Evolutionary conservation across 2,888 invertebrate genomes (phyloP).

Genomic region (Hermaeophaga mercurialis): DNA sequence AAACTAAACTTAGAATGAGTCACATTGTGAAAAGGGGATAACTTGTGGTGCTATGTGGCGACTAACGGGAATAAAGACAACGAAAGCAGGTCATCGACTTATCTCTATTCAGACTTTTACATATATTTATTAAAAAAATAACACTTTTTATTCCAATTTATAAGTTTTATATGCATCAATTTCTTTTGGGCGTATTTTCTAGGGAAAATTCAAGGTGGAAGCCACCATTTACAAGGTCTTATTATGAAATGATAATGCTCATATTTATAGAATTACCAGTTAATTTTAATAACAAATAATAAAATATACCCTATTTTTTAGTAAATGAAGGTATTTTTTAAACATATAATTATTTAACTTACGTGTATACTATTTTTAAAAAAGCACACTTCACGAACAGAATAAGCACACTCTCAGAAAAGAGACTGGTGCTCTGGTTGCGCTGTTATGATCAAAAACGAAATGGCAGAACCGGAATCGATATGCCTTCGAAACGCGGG

Average conservation of each 20-base stretch:
- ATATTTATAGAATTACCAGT: too few relatives aligned
- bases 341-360: constrained; percentile 44
- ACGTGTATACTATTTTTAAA: constrained; percentile 58
- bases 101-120: constrained; percentile 26
- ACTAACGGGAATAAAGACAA: constrained; percentile 44
- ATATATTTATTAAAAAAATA: constrained; percentile 1
- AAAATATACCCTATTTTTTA: background rate
- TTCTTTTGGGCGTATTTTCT: constrained; percentile 11
- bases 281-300: background rate
- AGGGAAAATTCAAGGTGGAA: constrained; percentile 35
- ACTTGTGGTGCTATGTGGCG: constrained; percentile 23
- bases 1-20: constrained; percentile 18
- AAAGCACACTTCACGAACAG: constrained; percentile 56
- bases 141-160: background rate
- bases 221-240: constrained; percentile 40
- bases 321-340: background rate
- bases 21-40: constrained; percentile 14
- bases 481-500: constrained; percentile 47
- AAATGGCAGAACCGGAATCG: constrained; percentile 51
- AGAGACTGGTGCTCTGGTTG: constrained; percentile 45
- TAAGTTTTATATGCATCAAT: background rate
- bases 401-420: constrained; percentile 48
- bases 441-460: constrained; percentile 40
- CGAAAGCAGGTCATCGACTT: constrained; percentile 46
- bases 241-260: constrained; percentile 22